phyloP scores from a whole-genome alignment of 2,113 vertebrate genomes.

The Pao palembangensis region DNA sequence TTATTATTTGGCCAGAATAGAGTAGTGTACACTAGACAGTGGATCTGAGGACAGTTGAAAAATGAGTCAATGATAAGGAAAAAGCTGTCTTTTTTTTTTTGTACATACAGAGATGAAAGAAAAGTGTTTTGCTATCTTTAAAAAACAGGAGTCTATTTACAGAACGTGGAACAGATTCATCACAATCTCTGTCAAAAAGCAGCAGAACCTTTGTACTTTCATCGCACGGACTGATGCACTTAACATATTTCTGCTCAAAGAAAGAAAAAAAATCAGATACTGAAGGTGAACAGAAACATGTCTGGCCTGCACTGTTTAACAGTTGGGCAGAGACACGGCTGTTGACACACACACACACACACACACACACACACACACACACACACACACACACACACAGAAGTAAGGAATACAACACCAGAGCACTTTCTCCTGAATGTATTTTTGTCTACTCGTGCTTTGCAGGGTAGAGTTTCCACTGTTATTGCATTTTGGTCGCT shows the following conservation, averaged over 20 bases:
- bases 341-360: too few relatives aligned
- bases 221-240: constrained; percentile 14
- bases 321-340: constrained; percentile 11
- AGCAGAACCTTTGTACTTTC: constrained; percentile 20
- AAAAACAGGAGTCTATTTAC: constrained; percentile 27
- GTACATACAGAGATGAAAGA: constrained; percentile 3
- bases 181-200: constrained; percentile 27
- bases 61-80: not conserved
- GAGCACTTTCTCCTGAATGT: too few relatives aligned
- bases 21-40: too few relatives aligned
- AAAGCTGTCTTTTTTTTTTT: too few relatives aligned
- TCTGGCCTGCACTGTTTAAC: constrained; percentile 3
- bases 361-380: not conserved
- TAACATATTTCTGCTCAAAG: constrained; percentile 37
- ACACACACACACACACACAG: not conserved
- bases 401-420: too few relatives aligned
- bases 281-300: constrained; percentile 15
- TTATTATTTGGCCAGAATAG: too few relatives aligned
- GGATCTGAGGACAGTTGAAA: not conserved
- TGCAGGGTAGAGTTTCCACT: too few relatives aligned
- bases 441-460: too few relatives aligned
- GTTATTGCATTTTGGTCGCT: too few relatives aligned
- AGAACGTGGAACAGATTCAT: not conserved
- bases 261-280: constrained; percentile 33
- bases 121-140: constrained; percentile 27